Evolutionary conservation across 1,140 invertebrate genomes (phyloP), one percentile per base, ranked within the genome.

Genomic region (Trypoxylus dichotomus): DNA sequence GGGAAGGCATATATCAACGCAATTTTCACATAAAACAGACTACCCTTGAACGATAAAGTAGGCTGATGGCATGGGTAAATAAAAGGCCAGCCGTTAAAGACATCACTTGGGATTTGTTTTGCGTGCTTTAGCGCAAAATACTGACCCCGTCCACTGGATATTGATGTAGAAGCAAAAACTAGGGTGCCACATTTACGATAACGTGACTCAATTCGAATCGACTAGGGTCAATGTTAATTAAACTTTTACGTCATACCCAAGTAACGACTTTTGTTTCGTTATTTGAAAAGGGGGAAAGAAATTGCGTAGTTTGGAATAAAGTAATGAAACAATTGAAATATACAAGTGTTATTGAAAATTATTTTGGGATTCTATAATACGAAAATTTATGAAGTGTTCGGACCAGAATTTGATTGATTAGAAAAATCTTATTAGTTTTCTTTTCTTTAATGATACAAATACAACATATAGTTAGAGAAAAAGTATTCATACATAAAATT

Each of bases 31-130:
- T 37, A 37, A 2, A 37, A 8, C 32, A 8, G 32, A 2, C 32
- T 37, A 37, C 32, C 32, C 5, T 37, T 37, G 10, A 58, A 5
- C 21, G 7, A 58, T 21, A 21, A 58, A 58, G 15, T n/a, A 24
- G 60, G 60, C 60, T 25, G 2, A 10, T 11, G 13, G 21, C 60
- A 68, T 11, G 7, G 21, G 15, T 24, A 68, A 68, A 68, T 68
- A 27, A 13, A 25, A 68, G 21, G 8, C 8, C 60, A 24, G 19
- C 1, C 60, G 27, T 25, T 29, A 68, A 24, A 24, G 21, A 68
- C 19, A 68, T 68, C 60, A 68, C 60, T 24, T 68, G 60, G 60
- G 60, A 68, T 68, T 68, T 68, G 60, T 24, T 68, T 68, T 68
- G 27, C 24, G 60, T 19, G 19, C 60, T 8, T 10, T 24, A 27